Conservation (phyloP, 2,797 vertebrate genomes). For the Lacerta agilis region DNA sequence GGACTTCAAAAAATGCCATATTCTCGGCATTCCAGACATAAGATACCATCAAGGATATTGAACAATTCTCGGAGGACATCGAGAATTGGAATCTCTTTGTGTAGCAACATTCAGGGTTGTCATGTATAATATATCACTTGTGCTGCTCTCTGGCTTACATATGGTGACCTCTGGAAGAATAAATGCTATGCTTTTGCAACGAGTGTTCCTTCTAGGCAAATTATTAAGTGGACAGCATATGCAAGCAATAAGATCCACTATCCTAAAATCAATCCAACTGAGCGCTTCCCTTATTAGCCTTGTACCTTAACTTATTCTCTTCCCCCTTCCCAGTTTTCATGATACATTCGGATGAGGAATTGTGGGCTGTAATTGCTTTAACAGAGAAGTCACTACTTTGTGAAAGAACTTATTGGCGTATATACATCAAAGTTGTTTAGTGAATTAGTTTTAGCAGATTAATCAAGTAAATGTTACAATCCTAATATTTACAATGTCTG, state of each 20-base stretch:
- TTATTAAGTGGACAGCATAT: constrained; percentile 65
- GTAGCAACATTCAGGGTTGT: constrained; percentile 61
- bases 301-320: constrained; percentile 33
- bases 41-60: constrained; percentile 62
- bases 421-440: no score
- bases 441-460: no score
- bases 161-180: constrained; percentile 62
- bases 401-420: constrained; percentile 70
- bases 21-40: constrained; percentile 39
- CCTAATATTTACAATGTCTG: neutral
- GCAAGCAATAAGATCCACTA: constrained; percentile 68
- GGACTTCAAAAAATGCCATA: constrained; percentile 53
- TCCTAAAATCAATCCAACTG: constrained; percentile 47
- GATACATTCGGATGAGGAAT: constrained; percentile 59
- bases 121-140: constrained; percentile 63
- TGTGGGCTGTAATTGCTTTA: constrained; percentile 75
- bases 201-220: constrained; percentile 52
- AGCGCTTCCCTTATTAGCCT: constrained; percentile 50
- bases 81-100: constrained; percentile 59
- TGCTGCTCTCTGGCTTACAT: constrained; percentile 47
- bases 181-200: constrained; percentile 45
- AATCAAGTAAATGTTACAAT: no score
- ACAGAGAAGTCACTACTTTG: constrained; percentile 73
- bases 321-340: constrained; percentile 61
- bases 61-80: constrained; percentile 53